A percentile compares a stretch with the other conserved stretches of the same genome.
Conservation (phyloP, 2,888 invertebrate genomes). For the Scaptomyza tumidula region DNA sequence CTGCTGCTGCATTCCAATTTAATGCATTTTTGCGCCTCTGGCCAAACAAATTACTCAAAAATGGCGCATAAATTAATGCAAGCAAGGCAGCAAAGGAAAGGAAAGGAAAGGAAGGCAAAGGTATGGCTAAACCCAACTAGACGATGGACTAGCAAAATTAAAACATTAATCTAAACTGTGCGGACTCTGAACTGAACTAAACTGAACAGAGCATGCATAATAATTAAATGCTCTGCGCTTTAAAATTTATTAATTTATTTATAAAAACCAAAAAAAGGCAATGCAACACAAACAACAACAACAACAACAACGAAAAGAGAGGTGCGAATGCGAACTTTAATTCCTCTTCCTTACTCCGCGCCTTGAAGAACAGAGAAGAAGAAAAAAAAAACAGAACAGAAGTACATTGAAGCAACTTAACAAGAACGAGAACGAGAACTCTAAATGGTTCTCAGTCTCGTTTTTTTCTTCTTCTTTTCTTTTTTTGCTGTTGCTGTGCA, state of each 20-base stretch:
- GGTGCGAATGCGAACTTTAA: constrained; percentile 63
- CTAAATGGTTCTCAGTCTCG: constrained; percentile 36
- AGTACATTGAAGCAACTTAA: constrained; percentile 26
- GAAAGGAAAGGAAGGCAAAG: background rate
- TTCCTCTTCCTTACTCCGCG: too few relatives aligned
- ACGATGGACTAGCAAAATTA: constrained; percentile 61
- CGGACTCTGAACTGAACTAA: constrained; percentile 15
- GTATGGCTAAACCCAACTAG: constrained; percentile 16
- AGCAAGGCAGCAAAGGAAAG: background rate
- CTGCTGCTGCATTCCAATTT: constrained; percentile 56
- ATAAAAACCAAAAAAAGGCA: constrained; percentile 63
- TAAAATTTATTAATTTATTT: constrained; percentile 82
- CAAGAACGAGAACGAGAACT: constrained; percentile 40
- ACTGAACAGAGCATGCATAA: constrained; percentile 51
- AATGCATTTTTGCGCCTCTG: constrained; percentile 63
- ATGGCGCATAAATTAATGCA: constrained; percentile 66
- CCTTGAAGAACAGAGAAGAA: background rate
- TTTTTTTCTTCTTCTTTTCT: background rate
- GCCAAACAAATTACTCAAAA: constrained; percentile 70
- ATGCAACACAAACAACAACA: background rate
- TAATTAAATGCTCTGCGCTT: constrained; percentile 76
- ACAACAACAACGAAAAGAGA: constrained; percentile 36
- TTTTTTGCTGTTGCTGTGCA: constrained; percentile 28
- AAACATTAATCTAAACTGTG: constrained; percentile 68
- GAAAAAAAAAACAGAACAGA: constrained; percentile 12